Conservation (phyloP, 2,888 invertebrate species). For the Rhamnusium bicolor region DNA sequence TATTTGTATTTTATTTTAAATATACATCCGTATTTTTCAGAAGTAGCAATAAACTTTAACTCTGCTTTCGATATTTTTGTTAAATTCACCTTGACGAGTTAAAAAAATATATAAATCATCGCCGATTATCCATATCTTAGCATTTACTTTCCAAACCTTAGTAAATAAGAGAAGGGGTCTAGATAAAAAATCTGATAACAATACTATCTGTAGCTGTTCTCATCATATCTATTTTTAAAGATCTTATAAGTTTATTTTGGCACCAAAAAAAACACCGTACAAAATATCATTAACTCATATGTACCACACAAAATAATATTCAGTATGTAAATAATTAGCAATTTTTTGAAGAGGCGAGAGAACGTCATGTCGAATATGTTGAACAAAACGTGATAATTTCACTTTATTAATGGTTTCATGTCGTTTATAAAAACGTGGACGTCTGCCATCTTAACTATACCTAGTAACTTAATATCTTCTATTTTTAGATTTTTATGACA, state of each 20-base stretch:
- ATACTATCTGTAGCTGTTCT: slow-evolving; percentile 20
- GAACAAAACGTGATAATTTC: not conserved
- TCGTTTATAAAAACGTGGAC: not conserved
- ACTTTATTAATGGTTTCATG: not conserved
- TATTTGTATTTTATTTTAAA: not conserved
- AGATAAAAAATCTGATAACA: slow-evolving; percentile 30
- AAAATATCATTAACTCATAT: not conserved
- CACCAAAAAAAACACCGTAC: slow-evolving; percentile 4
- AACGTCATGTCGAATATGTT: not conserved
- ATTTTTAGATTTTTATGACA: not conserved
- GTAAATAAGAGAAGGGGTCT: slow-evolving; percentile 25
- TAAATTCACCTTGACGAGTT: slow-evolving; percentile 19
- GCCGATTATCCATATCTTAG: slow-evolving; percentile 21
- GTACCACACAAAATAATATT: slow-evolving; percentile 2
- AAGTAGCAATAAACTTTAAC: not conserved
- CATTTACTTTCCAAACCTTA: slow-evolving; percentile 24
- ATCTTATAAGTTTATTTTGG: slow-evolving; percentile 19
- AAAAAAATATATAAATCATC: slow-evolving; percentile 24
- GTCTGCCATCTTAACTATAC: not conserved
- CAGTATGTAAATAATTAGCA: slow-evolving; percentile 6
- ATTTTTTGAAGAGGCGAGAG: slow-evolving; percentile 3
- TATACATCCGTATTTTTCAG: not conserved
- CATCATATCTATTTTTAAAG: slow-evolving; percentile 33
- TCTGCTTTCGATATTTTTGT: not conserved
- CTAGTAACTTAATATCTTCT: not conserved